phyloP scores from a whole-genome alignment of 53 echinoderm and acorn worm species.

The Luidia sarsii region DNA sequence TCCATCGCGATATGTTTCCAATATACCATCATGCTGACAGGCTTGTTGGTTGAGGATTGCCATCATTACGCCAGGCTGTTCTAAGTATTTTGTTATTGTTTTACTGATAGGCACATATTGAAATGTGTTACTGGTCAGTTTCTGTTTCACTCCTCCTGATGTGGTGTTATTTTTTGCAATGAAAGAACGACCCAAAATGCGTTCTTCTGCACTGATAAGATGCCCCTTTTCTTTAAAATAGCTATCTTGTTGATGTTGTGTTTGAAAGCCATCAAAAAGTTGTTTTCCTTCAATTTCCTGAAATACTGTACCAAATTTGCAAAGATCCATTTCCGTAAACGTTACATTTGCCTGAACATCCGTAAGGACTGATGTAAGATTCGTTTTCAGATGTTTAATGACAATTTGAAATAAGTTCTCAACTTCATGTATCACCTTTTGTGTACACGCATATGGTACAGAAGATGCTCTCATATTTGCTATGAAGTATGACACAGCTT shows the following conservation, averaged over 20 bases:
- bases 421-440: constrained; percentile 10
- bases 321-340: not conserved
- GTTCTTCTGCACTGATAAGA: constrained; percentile 8
- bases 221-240: constrained; percentile 39
- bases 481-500: not conserved
- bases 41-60: constrained; percentile 33
- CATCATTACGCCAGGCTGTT: constrained; percentile 43
- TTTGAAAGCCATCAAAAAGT: not conserved
- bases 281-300: not conserved
- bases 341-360: not conserved
- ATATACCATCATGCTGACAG: not conserved
- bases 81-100: constrained; percentile 29
- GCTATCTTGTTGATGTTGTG: constrained; percentile 27
- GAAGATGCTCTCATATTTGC: constrained; percentile 6
- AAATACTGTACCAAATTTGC: not conserved
- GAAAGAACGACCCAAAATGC: not conserved
- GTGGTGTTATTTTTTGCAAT: not conserved
- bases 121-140: not conserved
- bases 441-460: constrained; percentile 12
- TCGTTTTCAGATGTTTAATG: not conserved
- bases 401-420: constrained; percentile 14
- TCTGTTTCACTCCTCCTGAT: constrained; percentile 6
- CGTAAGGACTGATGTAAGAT: not conserved
- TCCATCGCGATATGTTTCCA: constrained; percentile 49
- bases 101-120: constrained; percentile 38